A percentile compares a stretch with the other conserved stretches of the same genome.
Conservation (phyloP, 2,888 invertebrate species). For the Noctua comes region DNA sequence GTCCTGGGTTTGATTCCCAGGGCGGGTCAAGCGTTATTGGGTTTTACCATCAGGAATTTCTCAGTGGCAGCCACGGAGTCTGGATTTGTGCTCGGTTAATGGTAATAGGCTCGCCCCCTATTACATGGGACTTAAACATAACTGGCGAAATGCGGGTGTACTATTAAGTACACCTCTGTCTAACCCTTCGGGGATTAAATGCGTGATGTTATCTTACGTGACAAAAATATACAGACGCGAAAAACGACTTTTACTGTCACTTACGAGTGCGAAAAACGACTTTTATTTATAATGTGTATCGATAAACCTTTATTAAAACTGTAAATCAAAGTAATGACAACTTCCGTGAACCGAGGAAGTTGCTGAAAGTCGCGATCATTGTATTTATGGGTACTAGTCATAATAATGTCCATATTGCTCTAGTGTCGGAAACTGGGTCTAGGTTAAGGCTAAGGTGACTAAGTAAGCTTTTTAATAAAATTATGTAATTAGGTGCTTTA, state of each 20-base stretch:
- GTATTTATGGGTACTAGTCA: background rate
- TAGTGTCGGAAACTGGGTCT: slow-evolving; percentile 12
- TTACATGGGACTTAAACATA: background rate
- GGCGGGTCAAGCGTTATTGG: background rate
- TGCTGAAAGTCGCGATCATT: slow-evolving; percentile 7
- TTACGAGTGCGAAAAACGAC: too few relatives aligned
- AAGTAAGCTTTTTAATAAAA: background rate
- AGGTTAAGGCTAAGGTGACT: slow-evolving; percentile 25
- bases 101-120: background rate
- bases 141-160: background rate
- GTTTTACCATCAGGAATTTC: background rate
- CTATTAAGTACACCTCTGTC: too few relatives aligned
- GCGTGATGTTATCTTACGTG: background rate
- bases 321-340: slow-evolving; percentile 41
- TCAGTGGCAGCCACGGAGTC: background rate
- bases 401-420: slow-evolving; percentile 7
- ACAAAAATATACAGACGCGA: background rate
- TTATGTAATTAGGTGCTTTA: slow-evolving; percentile 5
- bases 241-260: too few relatives aligned
- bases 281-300: background rate
- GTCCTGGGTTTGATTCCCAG: background rate
- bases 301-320: background rate
- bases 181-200: too few relatives aligned
- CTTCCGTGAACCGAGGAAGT: slow-evolving; percentile 46
- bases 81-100: background rate